These are phyloP conservation scores for Toxotes jaculatrix DNA, from an alignment of 2,113 vertebrate genomes.

Conservation along the genomic window DNA sequence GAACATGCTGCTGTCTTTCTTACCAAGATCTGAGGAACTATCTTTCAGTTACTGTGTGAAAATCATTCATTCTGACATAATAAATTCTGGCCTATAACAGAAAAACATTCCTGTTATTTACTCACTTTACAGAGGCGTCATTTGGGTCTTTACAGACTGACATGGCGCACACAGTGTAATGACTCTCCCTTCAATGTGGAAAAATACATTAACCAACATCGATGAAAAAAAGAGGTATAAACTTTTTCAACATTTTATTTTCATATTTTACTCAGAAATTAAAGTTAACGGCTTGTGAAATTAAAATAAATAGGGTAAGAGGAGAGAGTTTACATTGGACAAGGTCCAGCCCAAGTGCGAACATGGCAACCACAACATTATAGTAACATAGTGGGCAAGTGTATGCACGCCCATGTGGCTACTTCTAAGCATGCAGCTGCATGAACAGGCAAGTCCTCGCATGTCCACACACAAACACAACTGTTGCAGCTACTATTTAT, in stretches of 20 bases:
- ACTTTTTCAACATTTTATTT: slow-evolving; percentile 9
- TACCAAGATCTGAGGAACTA: not conserved
- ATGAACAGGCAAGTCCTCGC: not conserved
- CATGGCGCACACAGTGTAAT: not conserved
- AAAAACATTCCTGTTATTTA: not conserved
- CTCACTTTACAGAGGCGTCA: not conserved
- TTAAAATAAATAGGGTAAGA: slow-evolving; percentile 37
- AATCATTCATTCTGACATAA: not conserved
- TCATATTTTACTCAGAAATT: slow-evolving; percentile 12
- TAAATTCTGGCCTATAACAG: not conserved
- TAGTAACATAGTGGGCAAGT: slow-evolving; percentile 28
- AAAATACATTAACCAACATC: slow-evolving; percentile 30
- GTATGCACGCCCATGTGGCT: not conserved
- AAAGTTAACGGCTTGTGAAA: slow-evolving; percentile 56
- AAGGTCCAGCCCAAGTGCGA: slow-evolving; percentile 15
- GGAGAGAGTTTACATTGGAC: slow-evolving; percentile 39
- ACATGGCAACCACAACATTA: slow-evolving; percentile 38
- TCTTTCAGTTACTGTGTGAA: not conserved
- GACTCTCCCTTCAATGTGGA: slow-evolving; percentile 28
- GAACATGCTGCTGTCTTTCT: too few species aligned
- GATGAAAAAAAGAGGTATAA: not conserved
- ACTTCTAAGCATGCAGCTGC: slow-evolving; percentile 14
- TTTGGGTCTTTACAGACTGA: slow-evolving; percentile 3
- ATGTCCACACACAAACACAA: slow-evolving; percentile 13
- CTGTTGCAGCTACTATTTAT: not conserved